phyloP scores from a whole-genome alignment of 2,113 vertebrate species.

The Hyaena hyaena region DNA sequence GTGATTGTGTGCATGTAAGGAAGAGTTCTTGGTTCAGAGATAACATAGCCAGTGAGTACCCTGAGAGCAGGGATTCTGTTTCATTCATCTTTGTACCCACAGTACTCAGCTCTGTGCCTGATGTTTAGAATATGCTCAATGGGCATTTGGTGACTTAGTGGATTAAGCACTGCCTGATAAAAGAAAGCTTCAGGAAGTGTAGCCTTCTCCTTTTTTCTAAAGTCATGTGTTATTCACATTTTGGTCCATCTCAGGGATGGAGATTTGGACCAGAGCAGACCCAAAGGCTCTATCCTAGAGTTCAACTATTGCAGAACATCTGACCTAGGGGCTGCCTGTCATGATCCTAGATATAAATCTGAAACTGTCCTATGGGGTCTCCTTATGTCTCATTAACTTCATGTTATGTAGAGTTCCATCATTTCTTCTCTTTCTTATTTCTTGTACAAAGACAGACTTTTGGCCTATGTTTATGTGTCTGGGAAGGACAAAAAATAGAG shows the following conservation, averaged over 20 bases:
- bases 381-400: background rate
- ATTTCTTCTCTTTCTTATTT: background rate
- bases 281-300: background rate
- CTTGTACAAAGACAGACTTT: background rate
- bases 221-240: background rate
- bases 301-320: background rate
- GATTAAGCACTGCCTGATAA: background rate
- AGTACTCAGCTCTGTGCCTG: background rate
- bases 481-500: background rate
- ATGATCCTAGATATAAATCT: background rate
- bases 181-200: background rate
- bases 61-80: background rate
- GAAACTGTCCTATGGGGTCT: background rate
- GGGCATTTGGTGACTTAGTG: background rate
- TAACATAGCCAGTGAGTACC: background rate
- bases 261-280: background rate
- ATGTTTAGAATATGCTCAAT: background rate
- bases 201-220: background rate
- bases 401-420: background rate
- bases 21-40: background rate
- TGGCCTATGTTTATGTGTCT: background rate
- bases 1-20: background rate
- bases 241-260: background rate
- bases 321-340: background rate
- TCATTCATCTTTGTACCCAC: background rate